Percentiles rank a stretch among this genome's conserved stretches.
Evolutionary conservation across 1,140 invertebrate species (phyloP).

Genomic region (Anadara kagoshimensis): DNA sequence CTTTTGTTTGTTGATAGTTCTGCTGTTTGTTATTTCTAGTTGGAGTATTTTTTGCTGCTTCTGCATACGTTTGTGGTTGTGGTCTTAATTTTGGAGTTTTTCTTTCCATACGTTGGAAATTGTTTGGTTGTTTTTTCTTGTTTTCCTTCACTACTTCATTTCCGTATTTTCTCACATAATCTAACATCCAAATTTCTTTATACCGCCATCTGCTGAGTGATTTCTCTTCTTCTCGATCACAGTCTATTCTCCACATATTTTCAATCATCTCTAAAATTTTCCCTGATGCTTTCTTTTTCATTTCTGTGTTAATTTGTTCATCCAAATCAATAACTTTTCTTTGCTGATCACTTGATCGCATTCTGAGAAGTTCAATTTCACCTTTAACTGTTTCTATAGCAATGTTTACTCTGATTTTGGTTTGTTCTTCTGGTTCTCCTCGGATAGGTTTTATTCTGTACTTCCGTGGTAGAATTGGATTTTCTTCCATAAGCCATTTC

Average conservation of each 20-base stretch:
- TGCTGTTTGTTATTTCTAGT: no score
- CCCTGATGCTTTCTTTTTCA: conserved; percentile 3
- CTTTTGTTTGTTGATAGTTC: no score
- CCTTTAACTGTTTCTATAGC: conserved; percentile 10
- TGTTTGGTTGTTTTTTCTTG: no score
- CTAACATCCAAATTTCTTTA: conserved; percentile 5
- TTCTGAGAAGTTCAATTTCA: conserved; percentile 1
- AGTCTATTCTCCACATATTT: conserved; percentile 4
- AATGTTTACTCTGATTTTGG: not conserved
- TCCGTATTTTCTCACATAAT: conserved; percentile 2
- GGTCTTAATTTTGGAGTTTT: no score
- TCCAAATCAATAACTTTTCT: conserved; percentile 1
- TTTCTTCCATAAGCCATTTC: conserved; percentile 8
- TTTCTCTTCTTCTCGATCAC: conserved; percentile 4
- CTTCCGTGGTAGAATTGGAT: conserved; percentile 5
- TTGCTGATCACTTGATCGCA: not conserved
- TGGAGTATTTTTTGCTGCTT: no score
- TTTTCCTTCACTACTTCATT: not conserved
- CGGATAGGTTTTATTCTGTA: conserved; percentile 1
- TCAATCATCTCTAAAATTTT: not conserved
- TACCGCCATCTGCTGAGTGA: conserved; percentile 6
- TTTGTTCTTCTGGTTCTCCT: conserved; percentile 15
- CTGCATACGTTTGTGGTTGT: no score
- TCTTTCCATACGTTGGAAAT: no score
- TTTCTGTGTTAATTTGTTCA: conserved; percentile 7